A percentile compares a stretch with the other conserved stretches of the same genome.
Conservation (phyloP, 1,140 invertebrate genomes). For the Cotesia typhae region DNA sequence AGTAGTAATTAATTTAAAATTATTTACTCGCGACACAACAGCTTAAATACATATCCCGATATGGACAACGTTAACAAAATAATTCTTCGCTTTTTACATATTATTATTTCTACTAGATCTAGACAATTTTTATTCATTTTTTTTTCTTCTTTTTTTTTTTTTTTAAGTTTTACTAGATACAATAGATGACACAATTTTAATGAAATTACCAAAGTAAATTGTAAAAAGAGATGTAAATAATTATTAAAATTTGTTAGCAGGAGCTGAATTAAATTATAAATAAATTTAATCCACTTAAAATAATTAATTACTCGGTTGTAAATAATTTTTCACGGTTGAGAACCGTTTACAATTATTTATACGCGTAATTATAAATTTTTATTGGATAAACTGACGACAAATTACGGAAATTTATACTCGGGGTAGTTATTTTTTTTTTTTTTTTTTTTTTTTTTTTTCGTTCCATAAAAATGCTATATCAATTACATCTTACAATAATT, state of each 20-base stretch:
- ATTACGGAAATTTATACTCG: neutral
- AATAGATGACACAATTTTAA: neutral
- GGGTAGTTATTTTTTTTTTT: slow-evolving; percentile 32
- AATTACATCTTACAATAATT: slow-evolving; percentile 45
- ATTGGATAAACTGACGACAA: no score
- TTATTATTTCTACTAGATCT: slow-evolving; percentile 41
- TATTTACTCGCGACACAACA: slow-evolving; percentile 26
- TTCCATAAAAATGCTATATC: slow-evolving; percentile 51
- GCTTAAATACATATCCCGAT: slow-evolving; percentile 41
- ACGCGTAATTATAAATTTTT: no score
- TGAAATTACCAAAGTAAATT: neutral
- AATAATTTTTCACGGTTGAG: no score
- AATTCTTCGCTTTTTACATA: slow-evolving; percentile 45
- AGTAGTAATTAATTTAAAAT: neutral
- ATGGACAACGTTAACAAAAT: slow-evolving; percentile 50
- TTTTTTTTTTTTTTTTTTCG: slow-evolving; percentile 42
- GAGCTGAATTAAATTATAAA: no score
- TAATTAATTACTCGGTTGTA: no score
- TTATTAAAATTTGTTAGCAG: neutral
- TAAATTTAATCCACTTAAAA: no score
- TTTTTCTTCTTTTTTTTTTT: neutral
- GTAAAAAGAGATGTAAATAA: neutral
- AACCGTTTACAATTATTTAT: no score
- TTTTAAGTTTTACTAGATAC: slow-evolving; percentile 23
- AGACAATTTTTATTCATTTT: slow-evolving; percentile 36